These are phyloP conservation scores for Manis javanica DNA, from an alignment of 2,797 vertebrate genomes.

Conservation along the genomic window DNA sequence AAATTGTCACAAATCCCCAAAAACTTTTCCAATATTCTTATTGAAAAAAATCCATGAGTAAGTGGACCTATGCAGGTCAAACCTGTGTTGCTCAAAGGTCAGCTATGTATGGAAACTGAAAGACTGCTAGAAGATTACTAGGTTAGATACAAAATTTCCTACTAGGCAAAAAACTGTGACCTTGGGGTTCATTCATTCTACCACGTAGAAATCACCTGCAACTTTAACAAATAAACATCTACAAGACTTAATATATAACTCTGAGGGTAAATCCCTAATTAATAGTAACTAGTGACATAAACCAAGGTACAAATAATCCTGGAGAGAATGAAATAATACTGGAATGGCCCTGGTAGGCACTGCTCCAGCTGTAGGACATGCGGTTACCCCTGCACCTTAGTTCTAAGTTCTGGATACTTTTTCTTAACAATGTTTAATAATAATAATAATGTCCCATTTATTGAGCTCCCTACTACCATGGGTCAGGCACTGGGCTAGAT, in stretches of 20 bases:
- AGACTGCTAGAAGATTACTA: background rate
- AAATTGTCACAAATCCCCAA: no score
- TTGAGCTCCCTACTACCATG: background rate
- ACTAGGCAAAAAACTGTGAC: background rate
- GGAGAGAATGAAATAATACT: background rate
- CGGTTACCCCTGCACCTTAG: background rate
- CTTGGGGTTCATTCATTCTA: background rate
- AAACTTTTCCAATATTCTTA: no score
- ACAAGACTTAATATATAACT: background rate
- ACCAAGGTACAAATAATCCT: background rate
- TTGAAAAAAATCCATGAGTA: no score
- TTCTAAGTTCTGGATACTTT: background rate
- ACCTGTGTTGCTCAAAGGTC: no score
- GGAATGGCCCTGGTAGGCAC: accelerated
- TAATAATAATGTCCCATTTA: background rate
- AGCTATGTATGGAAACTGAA: background rate
- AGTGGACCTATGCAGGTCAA: no score
- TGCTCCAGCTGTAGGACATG: background rate
- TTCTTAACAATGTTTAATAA: background rate
- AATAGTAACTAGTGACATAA: background rate
- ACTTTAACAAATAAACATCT: background rate
- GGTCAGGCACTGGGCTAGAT: no score
- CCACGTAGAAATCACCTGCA: background rate
- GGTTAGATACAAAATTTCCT: background rate
- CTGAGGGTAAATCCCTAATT: background rate